A percentile compares a stretch with the other conserved stretches of the same genome.
These are phyloP conservation scores for Sylvicapra grimmia DNA, from an alignment of 2,113 vertebrate species.

Conservation along the genomic window DNA sequence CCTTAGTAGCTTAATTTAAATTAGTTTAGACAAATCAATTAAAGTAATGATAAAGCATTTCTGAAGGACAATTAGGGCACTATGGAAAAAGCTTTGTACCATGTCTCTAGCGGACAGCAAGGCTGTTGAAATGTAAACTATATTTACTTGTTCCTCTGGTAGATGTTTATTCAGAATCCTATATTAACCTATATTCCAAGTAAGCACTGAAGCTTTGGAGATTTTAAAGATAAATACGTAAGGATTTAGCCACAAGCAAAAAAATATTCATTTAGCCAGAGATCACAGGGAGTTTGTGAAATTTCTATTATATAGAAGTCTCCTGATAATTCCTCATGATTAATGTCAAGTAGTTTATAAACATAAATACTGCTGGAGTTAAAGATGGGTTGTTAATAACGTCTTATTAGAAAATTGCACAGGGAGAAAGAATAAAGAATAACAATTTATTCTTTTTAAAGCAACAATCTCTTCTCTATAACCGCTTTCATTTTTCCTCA, in stretches of 20 bases:
- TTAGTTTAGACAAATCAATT: neutral
- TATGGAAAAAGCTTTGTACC: neutral
- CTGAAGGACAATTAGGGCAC: neutral
- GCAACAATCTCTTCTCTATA: neutral
- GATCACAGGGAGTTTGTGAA: neutral
- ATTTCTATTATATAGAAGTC: neutral
- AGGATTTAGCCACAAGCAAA: neutral
- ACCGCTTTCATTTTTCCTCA: neutral
- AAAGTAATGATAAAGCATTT: neutral
- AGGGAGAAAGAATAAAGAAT: neutral
- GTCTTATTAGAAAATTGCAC: neutral
- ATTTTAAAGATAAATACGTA: conserved; percentile 17
- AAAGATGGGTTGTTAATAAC: neutral
- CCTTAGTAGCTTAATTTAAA: conserved; percentile 30
- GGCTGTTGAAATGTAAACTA: neutral
- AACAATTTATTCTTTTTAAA: neutral
- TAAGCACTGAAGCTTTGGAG: neutral
- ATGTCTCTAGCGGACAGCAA: neutral
- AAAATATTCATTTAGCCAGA: neutral
- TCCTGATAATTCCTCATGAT: neutral
- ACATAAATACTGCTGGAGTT: neutral
- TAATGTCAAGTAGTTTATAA: neutral
- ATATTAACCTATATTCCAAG: neutral
- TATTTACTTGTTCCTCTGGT: neutral
- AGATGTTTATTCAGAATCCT: neutral